Percentiles rank a stretch among this genome's conserved stretches.
These are phyloP conservation scores for Drosophila kepulauana DNA, from an alignment of 1,140 invertebrate species.

Conservation along the genomic window DNA sequence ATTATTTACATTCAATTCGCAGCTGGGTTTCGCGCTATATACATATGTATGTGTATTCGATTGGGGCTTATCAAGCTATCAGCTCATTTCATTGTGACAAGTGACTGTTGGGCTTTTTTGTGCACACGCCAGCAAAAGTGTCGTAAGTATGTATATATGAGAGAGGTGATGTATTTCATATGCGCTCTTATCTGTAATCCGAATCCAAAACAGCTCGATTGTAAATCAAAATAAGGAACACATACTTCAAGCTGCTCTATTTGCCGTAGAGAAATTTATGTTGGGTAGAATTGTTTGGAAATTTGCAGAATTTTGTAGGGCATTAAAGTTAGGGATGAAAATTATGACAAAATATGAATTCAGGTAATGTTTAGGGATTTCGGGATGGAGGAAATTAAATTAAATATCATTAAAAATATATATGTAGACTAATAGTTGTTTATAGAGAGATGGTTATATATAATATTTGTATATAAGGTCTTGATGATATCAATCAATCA, in stretches of 20 bases:
- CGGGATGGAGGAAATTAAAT: too few relatives aligned
- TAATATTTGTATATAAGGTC: neutral
- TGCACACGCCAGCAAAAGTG: neutral
- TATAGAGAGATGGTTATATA: too few relatives aligned
- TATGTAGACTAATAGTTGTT: too few relatives aligned
- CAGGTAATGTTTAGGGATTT: too few relatives aligned
- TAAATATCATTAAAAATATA: too few relatives aligned
- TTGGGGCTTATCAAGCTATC: conserved; percentile 24
- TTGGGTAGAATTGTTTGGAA: too few relatives aligned
- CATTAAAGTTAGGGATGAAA: too few relatives aligned
- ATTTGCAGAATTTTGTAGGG: too few relatives aligned
- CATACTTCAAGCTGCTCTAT: neutral
- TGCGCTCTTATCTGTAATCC: too few relatives aligned
- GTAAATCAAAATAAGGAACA: neutral
- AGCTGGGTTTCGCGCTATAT: conserved; percentile 29
- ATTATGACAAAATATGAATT: too few relatives aligned
- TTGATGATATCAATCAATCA: neutral
- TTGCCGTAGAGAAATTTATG: too few relatives aligned
- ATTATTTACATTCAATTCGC: conserved; percentile 40
- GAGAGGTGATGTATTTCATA: neutral
- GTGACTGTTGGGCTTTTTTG: conserved; percentile 19
- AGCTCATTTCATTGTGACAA: conserved; percentile 31
- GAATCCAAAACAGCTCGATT: neutral
- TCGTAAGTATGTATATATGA: neutral
- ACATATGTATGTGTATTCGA: too few relatives aligned